Percentiles rank a stretch among this genome's conserved stretches.
Evolutionary conservation across 2,797 vertebrate species (phyloP).

Genomic region (Falco peregrinus): DNA sequence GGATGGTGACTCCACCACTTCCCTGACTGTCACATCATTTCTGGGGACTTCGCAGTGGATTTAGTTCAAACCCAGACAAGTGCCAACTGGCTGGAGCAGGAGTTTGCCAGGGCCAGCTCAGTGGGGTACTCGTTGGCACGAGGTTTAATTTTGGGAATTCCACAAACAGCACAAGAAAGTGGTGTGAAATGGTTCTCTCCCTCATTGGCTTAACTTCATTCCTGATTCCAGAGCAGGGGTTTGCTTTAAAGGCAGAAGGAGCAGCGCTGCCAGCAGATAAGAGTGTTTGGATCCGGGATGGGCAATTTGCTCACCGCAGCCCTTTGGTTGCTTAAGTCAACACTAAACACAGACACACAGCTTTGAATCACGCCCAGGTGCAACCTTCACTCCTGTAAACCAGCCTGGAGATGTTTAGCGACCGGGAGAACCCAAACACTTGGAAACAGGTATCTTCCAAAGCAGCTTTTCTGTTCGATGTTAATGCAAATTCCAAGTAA

Average conservation of each 20-base stretch:
- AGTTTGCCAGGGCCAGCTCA: background rate
- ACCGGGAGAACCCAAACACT: background rate
- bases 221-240: background rate
- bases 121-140: accelerated
- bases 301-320: slow-evolving; percentile 5
- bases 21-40: background rate
- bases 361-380: background rate
- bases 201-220: accelerated
- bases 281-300: background rate
- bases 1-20: too few relatives aligned
- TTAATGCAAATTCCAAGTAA: background rate
- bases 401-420: background rate
- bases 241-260: slow-evolving; percentile 1
- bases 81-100: background rate
- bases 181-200: background rate
- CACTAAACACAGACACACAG: background rate
- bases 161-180: background rate
- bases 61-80: background rate
- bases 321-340: slow-evolving; percentile 6
- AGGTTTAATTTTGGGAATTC: background rate
- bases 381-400: background rate
- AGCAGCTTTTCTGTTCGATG: background rate
- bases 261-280: background rate
- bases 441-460: background rate
- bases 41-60: background rate